These are phyloP conservation scores for Albula glossodonta DNA, from an alignment of 2,113 vertebrate species.

Conservation along the genomic window DNA sequence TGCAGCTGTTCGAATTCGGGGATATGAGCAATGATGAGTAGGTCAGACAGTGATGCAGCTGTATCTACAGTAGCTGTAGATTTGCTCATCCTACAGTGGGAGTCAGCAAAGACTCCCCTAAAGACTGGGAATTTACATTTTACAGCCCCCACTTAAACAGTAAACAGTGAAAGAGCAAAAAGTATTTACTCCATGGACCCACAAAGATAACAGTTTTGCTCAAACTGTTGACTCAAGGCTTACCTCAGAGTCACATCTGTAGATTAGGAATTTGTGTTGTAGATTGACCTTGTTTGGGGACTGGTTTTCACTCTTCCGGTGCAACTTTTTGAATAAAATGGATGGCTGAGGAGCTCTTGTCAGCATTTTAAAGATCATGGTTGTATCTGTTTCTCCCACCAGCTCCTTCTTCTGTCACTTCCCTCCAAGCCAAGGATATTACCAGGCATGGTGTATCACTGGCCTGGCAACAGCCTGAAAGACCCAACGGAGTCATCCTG, in stretches of 20 bases:
- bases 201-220: neutral
- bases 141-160: neutral
- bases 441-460: slow-evolving; percentile 90
- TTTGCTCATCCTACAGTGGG: neutral
- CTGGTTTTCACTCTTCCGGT: neutral
- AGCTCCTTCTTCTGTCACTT: slow-evolving; percentile 91
- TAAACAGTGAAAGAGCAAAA: too few relatives aligned
- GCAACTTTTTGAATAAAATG: neutral
- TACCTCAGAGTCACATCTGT: neutral
- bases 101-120: neutral
- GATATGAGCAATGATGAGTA: neutral
- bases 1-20: neutral
- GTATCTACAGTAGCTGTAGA: neutral
- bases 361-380: neutral
- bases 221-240: neutral
- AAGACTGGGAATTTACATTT: neutral
- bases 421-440: slow-evolving; percentile 92
- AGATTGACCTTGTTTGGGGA: neutral
- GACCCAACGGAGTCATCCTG: slow-evolving; percentile 94
- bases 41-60: neutral
- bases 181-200: neutral
- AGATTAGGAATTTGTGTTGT: neutral
- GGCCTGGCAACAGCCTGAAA: slow-evolving; percentile 92
- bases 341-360: neutral
- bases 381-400: slow-evolving; percentile 28